Percentiles rank a stretch among this genome's conserved stretches.
Evolutionary conservation across 2,113 vertebrate genomes (phyloP).

Genomic region (Pelvicachromis taeniatus): DNA sequence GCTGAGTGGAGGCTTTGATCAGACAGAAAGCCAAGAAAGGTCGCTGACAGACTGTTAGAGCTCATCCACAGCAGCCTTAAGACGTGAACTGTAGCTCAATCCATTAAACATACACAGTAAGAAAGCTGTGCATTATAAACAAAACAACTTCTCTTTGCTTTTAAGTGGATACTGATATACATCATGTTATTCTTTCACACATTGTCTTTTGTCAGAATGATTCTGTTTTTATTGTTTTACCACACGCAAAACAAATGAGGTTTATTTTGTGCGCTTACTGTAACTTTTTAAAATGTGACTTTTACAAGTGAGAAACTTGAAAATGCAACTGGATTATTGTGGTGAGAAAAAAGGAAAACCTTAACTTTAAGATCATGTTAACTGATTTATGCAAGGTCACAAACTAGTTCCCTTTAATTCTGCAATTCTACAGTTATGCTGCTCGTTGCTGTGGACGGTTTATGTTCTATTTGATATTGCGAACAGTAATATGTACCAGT

Average conservation of each 20-base stretch:
- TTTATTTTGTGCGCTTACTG: neutral
- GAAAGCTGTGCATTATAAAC: neutral
- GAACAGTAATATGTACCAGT: neutral
- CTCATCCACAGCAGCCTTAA: constrained; percentile 41
- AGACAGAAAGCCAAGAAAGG: constrained; percentile 51
- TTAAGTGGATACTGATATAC: neutral
- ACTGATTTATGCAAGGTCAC: neutral
- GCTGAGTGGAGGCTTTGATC: constrained; percentile 67
- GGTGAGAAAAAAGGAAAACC: neutral
- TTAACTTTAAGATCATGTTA: neutral
- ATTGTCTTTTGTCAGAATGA: neutral
- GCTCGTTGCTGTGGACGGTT: neutral
- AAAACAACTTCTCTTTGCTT: neutral
- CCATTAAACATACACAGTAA: constrained; percentile 36
- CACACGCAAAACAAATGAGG: neutral
- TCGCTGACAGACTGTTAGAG: constrained; percentile 49
- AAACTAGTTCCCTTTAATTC: neutral
- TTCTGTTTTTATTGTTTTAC: neutral
- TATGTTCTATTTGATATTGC: neutral
- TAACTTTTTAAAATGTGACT: neutral
- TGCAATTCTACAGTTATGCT: too few relatives aligned
- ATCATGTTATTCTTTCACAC: neutral
- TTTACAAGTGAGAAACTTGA: neutral
- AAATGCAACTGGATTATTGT: neutral
- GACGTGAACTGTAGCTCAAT: constrained; percentile 50